phyloP scores from a whole-genome alignment of 1,140 invertebrate genomes.

The Orchesella cincta region DNA sequence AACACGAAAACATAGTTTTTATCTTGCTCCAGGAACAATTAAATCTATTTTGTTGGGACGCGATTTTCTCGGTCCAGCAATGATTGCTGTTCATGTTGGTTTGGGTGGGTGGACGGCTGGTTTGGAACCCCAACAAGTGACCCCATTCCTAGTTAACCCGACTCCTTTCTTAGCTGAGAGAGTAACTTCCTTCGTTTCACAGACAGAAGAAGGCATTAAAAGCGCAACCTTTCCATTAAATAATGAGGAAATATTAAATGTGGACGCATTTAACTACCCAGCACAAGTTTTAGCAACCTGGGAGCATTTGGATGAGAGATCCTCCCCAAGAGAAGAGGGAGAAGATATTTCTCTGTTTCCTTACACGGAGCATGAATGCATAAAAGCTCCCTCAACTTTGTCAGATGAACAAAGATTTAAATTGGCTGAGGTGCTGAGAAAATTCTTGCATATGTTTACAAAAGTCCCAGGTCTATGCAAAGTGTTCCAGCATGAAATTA shows the following conservation, averaged over 20 bases:
- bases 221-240: background rate
- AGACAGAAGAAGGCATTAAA: background rate
- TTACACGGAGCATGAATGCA: background rate
- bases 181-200: too few relatives aligned
- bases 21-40: slow-evolving; percentile 6
- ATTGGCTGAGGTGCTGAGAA: background rate
- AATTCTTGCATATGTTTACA: slow-evolving; percentile 28
- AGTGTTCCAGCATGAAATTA: background rate
- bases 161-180: background rate
- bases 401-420: background rate
- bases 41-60: slow-evolving; percentile 35
- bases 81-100: slow-evolving; percentile 22
- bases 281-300: background rate
- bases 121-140: background rate
- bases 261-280: background rate
- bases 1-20: slow-evolving; percentile 6
- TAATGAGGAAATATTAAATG: background rate
- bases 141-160: background rate
- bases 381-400: background rate
- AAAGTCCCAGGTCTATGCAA: slow-evolving; percentile 30
- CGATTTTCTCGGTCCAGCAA: slow-evolving; percentile 34
- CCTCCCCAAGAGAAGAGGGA: background rate
- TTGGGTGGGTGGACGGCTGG: slow-evolving; percentile 13
- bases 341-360: background rate
- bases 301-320: background rate